Base-by-base conservation (phyloP, 2,888 invertebrate genomes). In the Drosophila atroscutellata region DNA sequence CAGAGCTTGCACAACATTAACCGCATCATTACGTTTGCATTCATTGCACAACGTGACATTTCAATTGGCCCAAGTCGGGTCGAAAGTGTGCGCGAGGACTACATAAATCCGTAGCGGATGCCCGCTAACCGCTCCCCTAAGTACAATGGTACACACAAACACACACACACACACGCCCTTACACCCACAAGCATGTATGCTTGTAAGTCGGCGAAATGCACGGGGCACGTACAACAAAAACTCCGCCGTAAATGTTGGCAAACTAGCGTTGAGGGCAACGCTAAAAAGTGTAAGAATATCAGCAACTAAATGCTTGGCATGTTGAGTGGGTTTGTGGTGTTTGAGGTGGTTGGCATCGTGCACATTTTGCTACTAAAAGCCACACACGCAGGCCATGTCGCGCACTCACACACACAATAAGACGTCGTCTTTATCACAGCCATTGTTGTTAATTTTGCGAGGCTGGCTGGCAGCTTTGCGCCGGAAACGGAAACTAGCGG, bases 391-490 rank as follows among this genome's bases (percentile, higher is more conserved):
- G 63, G 64, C 72, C 15, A 37, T 15, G 60, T 61, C 64, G 54
- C 47, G 64, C 58, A 59, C 56, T 58, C 58, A 51, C 47, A 52
- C 62, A 67, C 57, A 66, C 58, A 71, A 77, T 81, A 59, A 73
- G 75, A 72, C 52, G 70, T 68, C 86, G 80, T 89, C 85, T 89
- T 89, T 89, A 87, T 84, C 86, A 80, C 89, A 80, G 83, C 85
- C 87, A 89, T 86, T 89, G 86, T 89, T 86, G 89, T 86, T 86
- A 89, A 86, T 85, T 89, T 86, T 86, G 89, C 89, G 61, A 74
- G 85, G 84, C 83, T 74, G 75, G 52, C 82, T 55, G 80, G 45
- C 80, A 81, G 84, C 87, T 79, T 78, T 83, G 71, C 80, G 78
- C 83, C 85, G 85, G 85, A 85, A 89, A 89, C 85, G 85, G 89